Base-by-base conservation (phyloP, 2,888 invertebrate genomes). In the Andricus quercusramuli region DNA sequence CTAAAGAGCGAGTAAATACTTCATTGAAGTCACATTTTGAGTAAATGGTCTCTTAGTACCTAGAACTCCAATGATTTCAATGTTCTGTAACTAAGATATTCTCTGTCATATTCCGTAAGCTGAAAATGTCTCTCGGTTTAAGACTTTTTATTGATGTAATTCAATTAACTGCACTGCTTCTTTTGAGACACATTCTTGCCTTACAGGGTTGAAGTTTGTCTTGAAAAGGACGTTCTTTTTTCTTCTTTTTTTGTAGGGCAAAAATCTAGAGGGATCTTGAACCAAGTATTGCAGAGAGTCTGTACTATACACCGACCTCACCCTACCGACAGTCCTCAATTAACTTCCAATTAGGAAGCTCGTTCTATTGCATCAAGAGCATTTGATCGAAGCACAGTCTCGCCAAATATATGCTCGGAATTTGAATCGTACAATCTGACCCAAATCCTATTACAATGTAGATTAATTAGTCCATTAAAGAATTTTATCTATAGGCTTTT, bases 331-430 rank as follows among this genome's bases (percentile, higher is more conserved):
- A 67, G 13, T 4, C 5, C 22, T 67, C 67, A 37, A 67, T 41
- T 67, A 37, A n/a, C 41, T 67, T 67, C 41, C 37, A 67, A 67
- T 67, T 67, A 67, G n/a, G 5, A 41, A 20, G 5, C 13, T 41
- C 41, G 9, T 37, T 37, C n/a, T n/a, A 20, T 37, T 41, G 4
- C 3, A 67, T 41, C 67, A 37, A 8, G 4, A n/a, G 6, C 32
- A 29, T 65, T 65, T 65, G 20, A 65, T 37, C 65, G 32, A 65
- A 65, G n/a, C 65, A 20, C 20, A 9, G 17, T 65, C 32, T 65
- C 29, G 11, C 56, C 65, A 65, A 32, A 29, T 65, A 47, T 47
- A 47, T 47, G 9, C 3, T 65, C 37, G 15, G 9, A 32, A 37
- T 65, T 65, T 32, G 20, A 65, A 65, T 65, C 65, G 6, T 20